Base-by-base conservation (phyloP, 2,797 vertebrate species). In the Nyctalus aviator region DNA sequence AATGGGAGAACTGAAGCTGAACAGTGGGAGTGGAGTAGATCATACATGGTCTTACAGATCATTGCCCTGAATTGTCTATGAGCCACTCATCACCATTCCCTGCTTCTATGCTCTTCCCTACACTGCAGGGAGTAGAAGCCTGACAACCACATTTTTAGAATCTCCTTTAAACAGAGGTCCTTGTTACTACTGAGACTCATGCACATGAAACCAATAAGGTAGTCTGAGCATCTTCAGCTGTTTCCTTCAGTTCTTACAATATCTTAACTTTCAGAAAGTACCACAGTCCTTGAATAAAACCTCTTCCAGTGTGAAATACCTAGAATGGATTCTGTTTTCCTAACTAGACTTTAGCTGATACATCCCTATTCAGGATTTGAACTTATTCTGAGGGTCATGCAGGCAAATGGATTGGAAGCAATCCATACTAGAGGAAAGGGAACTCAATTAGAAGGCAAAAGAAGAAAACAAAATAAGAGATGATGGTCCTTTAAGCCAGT, bases 371-470 rank as follows among this genome's bases (percentile, higher is more conserved):
- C 41, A 82, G 44, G 69, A 93, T 73, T 7, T 55, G 41, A 92
- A 66, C 44, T 83, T 95, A 83, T 72, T 71, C 72, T 84, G 41
- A 84, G n/a, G 73, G 55, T 27, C 35, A 68, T 32, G 18, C 18
- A 32, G 46, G 46, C 66, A 72, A 93, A 91, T 57, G 37, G 17
- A 94, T n/a, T 86, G 48, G 53, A 94, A 91, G 84, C 25, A 93
- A 93, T 21, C 53, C 66, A 77, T 25, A 83, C 6, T 55, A 12
- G 25, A 12, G 11, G 2, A 84, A 84, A 86, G 46, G 53, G 27
- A 84, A 91, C 59, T 69, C 59, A 82, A 79, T 86, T 83, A 94
- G 32, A 87, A 84, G 46, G 46, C 46, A 48, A 48, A 48, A 14
- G 25, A 93, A 48, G 78, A 59, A 92, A 88, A 91, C 2, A 37